Conservation (phyloP, 2,113 vertebrate species). For the Semnornis frantzii region DNA sequence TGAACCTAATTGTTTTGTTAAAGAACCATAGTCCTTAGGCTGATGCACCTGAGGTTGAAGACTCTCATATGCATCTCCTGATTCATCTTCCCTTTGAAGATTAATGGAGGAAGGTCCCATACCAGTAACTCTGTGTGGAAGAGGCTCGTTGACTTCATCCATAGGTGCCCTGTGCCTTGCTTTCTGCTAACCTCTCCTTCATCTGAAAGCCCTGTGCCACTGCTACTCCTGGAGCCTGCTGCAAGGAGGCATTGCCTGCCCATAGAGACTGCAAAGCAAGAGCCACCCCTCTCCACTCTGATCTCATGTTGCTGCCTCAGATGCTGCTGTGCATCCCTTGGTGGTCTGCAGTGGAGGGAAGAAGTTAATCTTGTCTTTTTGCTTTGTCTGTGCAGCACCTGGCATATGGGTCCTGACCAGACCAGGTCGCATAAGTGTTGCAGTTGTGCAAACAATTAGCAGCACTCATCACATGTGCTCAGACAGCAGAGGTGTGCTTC, state of each 20-base stretch:
- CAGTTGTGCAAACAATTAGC: neutral
- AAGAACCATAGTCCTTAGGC: neutral
- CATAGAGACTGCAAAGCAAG: neutral
- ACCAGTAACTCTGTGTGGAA: neutral
- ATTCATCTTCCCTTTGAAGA: slow-evolving; percentile 27
- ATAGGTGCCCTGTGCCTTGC: neutral
- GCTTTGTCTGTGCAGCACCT: neutral
- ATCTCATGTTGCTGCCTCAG: neutral
- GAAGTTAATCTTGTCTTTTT: neutral
- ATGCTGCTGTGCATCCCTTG: neutral
- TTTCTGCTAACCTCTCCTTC: neutral
- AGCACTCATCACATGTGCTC: neutral
- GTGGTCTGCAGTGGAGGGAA: neutral
- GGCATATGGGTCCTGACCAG: neutral
- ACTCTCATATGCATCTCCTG: neutral
- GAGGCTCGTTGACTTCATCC: neutral
- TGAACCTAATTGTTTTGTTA: neutral
- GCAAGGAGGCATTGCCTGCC: neutral
- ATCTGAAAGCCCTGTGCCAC: neutral
- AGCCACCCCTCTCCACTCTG: neutral
- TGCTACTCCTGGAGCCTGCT: neutral
- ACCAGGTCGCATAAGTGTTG: neutral
- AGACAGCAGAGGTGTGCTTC: neutral
- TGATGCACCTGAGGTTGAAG: neutral
- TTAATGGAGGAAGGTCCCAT: slow-evolving; percentile 2